Evolutionary conservation across 64 coral and sea anemone species (phyloP), one percentile per base, ranked within the genome.

Genomic region (Trachythela sp.): DNA sequence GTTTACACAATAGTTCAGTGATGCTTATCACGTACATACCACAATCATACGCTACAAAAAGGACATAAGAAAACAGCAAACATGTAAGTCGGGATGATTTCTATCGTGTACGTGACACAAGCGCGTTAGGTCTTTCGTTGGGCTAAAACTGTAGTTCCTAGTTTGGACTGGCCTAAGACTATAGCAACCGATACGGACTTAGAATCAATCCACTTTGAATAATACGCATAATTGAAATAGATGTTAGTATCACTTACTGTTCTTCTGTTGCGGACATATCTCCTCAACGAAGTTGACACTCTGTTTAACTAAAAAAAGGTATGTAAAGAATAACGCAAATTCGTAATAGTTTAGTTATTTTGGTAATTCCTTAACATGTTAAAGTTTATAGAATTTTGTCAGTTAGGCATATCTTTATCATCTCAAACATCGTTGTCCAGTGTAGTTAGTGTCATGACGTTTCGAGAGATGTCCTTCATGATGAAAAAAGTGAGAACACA

Each of bases 261-360:
- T 89, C 35, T 33, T 72, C 33, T 89, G 88, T 50, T 89, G 88
- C 48, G 72, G 72, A 54, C 71, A 83, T 22, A 9, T 18, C 17
- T 59, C 40, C 76, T 89, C 88, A 24, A 49, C 71, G 36, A 89
- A 80, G 2, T 80, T 35, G 33, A 80, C 32, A 1, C 17, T 39
- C 15, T 80, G 75, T 15, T 3, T 35, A 4, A 37, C 75, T 80
- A 80, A 68, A 31, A n/a, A 31, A 68, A 4, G 30, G 30, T 68
- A 11, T 45, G 42, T 45, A 4, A 45, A 45, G 4, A 45, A 45
- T 45, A 45, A 45, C 9, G 9, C 9, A 11, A 54, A 9, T 54
- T 9, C 9, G 51, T 11, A 54, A 9, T 54, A 22, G 51, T 9
- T 54, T 11, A 11, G 51, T 22, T 22, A 54, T 22, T 11, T 11